Evolutionary conservation across 1,140 invertebrate genomes (phyloP).

Genomic region (Caenorhabditis remanei): DNA sequence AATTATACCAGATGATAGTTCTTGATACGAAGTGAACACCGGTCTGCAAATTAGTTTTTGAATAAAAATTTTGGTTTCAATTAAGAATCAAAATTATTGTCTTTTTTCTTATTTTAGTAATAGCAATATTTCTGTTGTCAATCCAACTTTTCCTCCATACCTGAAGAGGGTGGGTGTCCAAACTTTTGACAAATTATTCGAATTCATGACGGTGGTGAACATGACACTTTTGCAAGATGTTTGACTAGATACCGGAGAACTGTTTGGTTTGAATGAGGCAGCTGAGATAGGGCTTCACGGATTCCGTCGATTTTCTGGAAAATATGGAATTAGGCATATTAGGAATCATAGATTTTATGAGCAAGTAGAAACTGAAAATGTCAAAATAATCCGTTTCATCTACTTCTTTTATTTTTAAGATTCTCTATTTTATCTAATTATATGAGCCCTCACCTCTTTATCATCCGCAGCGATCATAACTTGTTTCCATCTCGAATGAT

Average conservation of each 20-base stretch:
- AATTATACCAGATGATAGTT: constrained; percentile 44
- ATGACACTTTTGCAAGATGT: constrained; percentile 82
- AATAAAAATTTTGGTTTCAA: no score
- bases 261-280: constrained; percentile 87
- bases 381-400: no score
- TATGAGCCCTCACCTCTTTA: background rate
- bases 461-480: constrained; percentile 90
- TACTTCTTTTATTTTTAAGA: no score
- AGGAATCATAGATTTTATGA: no score
- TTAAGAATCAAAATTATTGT: no score
- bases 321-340: no score
- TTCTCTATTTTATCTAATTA: no score
- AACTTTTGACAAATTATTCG: constrained; percentile 94
- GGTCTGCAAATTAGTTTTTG: background rate
- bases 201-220: constrained; percentile 89
- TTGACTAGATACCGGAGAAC: constrained; percentile 92
- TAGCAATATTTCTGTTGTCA: no score
- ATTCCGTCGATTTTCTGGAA: constrained; percentile 35
- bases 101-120: no score
- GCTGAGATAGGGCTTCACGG: constrained; percentile 80
- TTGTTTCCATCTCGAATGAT: constrained; percentile 84
- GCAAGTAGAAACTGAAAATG: no score
- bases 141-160: background rate
- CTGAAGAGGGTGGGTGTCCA: constrained; percentile 96
- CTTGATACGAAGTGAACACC: constrained; percentile 41